Conservation (phyloP, 2,888 invertebrate genomes). For the Agrochola lota region DNA sequence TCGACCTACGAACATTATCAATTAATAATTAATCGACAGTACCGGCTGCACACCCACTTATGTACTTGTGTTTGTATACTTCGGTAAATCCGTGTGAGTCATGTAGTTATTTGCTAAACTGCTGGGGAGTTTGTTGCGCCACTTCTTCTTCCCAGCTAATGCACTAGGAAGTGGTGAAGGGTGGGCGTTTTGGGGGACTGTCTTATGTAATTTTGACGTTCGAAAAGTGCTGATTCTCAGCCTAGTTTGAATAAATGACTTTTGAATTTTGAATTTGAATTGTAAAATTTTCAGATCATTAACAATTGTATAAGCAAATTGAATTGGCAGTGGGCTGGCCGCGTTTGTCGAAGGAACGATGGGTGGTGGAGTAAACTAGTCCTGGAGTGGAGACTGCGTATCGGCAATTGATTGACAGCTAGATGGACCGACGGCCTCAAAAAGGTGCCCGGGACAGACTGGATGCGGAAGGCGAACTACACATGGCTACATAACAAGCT, state of each 20-base stretch:
- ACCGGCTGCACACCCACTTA: constrained; percentile 53
- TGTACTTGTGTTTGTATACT: constrained; percentile 18
- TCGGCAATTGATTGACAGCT: not conserved
- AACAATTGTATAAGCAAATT: not conserved
- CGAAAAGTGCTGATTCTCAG: too few relatives aligned
- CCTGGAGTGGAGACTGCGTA: not conserved
- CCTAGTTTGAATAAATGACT: too few relatives aligned
- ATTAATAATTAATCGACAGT: constrained; percentile 64
- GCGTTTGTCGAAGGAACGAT: not conserved
- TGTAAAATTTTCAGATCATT: not conserved
- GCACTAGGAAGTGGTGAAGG: too few relatives aligned
- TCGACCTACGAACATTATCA: constrained; percentile 69
- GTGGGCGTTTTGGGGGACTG: too few relatives aligned
- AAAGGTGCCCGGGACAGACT: not conserved
- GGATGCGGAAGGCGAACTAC: not conserved
- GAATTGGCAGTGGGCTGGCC: not conserved
- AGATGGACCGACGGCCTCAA: not conserved
- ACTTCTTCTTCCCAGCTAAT: too few relatives aligned
- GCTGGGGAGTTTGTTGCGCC: too few relatives aligned
- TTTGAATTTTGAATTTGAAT: too few relatives aligned
- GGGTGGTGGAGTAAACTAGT: not conserved
- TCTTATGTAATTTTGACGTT: too few relatives aligned
- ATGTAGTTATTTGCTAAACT: constrained; percentile 13
- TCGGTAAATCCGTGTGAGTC: constrained; percentile 53
- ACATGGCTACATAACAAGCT: too few relatives aligned